A percentile compares a stretch with the other conserved stretches of the same genome.
These are phyloP conservation scores for Blera fallax DNA, from an alignment of 2,888 invertebrate genomes.

Conservation along the genomic window DNA sequence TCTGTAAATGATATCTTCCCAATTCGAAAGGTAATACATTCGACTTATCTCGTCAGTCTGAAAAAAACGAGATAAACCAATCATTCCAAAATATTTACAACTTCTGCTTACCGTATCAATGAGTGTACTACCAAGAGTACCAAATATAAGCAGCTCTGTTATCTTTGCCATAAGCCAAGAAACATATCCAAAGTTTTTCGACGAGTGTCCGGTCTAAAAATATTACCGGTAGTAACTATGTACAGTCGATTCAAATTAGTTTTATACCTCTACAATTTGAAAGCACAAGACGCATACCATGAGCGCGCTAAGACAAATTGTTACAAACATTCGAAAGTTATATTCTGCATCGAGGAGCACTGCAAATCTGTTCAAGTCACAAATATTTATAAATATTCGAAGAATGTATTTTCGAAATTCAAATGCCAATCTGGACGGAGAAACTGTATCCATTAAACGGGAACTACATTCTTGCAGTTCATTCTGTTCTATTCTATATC, in stretches of 20 bases:
- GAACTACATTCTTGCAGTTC: conserved; percentile 70
- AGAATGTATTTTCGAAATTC: conserved; percentile 73
- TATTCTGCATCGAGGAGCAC: conserved; percentile 75
- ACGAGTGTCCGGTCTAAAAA: conserved; percentile 20
- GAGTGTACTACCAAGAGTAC: conserved; percentile 61
- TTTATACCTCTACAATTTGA: conserved; percentile 38
- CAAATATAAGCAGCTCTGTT: conserved; percentile 73
- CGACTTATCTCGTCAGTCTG: no score
- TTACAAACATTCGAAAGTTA: conserved; percentile 77
- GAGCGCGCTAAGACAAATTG: conserved; percentile 76
- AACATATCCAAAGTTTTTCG: conserved; percentile 60
- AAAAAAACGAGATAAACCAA: no score
- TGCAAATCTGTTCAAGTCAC: conserved; percentile 75
- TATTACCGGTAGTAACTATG: conserved; percentile 58
- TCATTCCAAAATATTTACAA: no score
- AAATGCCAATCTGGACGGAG: conserved; percentile 52
- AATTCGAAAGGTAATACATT: no score
- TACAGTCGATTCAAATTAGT: no score
- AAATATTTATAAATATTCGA: conserved; percentile 74
- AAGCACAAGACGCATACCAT: conserved; percentile 76
- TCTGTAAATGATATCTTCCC: neutral
- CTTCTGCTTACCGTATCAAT: no score
- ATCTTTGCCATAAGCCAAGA: conserved; percentile 73
- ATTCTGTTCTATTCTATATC: conserved; percentile 74
- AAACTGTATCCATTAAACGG: neutral